phyloP scores from a whole-genome alignment of 2,888 invertebrate genomes.

The Limnephilus marmoratus region DNA sequence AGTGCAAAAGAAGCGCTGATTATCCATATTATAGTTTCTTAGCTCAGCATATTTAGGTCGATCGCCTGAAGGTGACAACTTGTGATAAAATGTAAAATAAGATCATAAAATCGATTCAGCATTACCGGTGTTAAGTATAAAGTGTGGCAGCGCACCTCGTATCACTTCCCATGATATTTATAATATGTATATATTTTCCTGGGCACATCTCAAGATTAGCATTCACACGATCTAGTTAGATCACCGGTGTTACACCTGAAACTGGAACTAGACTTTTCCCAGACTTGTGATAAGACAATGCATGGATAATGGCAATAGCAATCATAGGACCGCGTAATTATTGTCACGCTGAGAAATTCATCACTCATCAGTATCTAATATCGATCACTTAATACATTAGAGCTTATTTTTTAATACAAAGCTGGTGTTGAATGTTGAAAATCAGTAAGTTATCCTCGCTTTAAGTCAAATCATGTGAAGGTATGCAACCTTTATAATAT shows the following conservation, averaged over 20 bases:
- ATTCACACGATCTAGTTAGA: slow-evolving; percentile 44
- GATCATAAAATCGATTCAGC: neutral
- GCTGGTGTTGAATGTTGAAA: slow-evolving; percentile 23
- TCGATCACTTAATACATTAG: slow-evolving; percentile 4
- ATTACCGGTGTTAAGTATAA: neutral
- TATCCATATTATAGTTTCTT: neutral
- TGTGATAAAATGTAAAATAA: neutral
- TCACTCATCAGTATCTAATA: neutral
- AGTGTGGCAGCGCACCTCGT: neutral
- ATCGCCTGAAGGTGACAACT: neutral
- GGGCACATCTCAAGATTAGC: slow-evolving; percentile 3
- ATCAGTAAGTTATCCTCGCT: no score
- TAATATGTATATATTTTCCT: slow-evolving; percentile 23
- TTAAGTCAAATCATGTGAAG: no score
- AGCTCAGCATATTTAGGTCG: neutral
- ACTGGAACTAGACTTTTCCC: neutral
- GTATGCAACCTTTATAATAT: slow-evolving; percentile 27
- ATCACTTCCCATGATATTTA: slow-evolving; percentile 15
- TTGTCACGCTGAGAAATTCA: slow-evolving; percentile 33
- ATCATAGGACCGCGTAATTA: slow-evolving; percentile 7
- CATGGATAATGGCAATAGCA: neutral
- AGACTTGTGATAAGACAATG: neutral
- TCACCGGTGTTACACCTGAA: neutral
- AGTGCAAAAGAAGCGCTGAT: neutral
- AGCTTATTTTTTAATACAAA: slow-evolving; percentile 15